These are phyloP conservation scores for Leptura quadrifasciata DNA, from an alignment of 2,888 invertebrate genomes.

Conservation along the genomic window DNA sequence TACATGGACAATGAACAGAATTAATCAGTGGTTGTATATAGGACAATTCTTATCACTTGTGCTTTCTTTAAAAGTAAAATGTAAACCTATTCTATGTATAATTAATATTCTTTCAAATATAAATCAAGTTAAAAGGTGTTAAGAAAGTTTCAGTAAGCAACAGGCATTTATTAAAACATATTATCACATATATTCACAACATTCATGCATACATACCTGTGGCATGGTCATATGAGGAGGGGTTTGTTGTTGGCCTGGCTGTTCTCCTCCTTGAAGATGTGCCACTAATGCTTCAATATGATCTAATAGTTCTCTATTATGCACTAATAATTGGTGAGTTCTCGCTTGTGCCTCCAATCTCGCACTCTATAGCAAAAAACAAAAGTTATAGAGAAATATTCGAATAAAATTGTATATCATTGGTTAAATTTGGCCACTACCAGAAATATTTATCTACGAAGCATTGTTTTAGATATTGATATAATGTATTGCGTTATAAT, in stretches of 20 bases:
- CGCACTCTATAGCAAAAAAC: slow-evolving; percentile 66
- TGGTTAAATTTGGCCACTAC: too few species aligned
- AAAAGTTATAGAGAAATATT: too few species aligned
- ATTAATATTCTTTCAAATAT: neutral
- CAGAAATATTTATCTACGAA: too few species aligned
- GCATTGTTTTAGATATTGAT: too few species aligned
- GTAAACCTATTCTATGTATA: slow-evolving; percentile 19
- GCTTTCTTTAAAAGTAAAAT: neutral
- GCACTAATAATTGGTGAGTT: slow-evolving; percentile 94
- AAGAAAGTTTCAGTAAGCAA: slow-evolving; percentile 40
- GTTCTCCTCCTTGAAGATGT: slow-evolving; percentile 91
- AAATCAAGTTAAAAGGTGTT: neutral
- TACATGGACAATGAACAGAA: too few species aligned
- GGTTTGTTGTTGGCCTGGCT: slow-evolving; percentile 73
- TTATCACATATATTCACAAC: neutral
- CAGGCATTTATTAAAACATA: slow-evolving; percentile 1
- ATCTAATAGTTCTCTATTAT: slow-evolving; percentile 95
- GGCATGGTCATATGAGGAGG: slow-evolving; percentile 81
- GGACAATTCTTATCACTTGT: neutral
- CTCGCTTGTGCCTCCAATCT: slow-evolving; percentile 80
- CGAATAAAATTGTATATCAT: too few species aligned
- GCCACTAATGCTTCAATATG: slow-evolving; percentile 94
- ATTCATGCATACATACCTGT: slow-evolving; percentile 76
- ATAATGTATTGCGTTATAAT: too few species aligned
- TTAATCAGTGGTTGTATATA: neutral